Evolutionary conservation across 2,113 vertebrate genomes (phyloP), one percentile per base, ranked within the genome.

Genomic region (Herpetotheres cachinnans): DNA sequence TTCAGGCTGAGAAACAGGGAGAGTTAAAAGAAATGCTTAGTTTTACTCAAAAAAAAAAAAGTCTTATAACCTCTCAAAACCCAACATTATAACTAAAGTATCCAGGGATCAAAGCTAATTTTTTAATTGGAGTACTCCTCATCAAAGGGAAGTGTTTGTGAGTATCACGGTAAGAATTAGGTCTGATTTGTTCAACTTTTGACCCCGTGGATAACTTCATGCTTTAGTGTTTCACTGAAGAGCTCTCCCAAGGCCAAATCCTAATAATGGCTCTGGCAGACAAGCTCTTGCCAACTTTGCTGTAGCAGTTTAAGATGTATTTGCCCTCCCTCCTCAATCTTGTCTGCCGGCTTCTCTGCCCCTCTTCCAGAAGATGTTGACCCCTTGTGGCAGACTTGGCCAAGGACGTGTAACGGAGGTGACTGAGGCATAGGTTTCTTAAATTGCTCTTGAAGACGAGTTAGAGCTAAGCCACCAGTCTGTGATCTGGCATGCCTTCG

Each of bases 361-460:
- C 20, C 6, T 71, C 34, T 49, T 62, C 26, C 38, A 63, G 61
- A 78, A 62, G 82, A 34, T 29, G 49, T 7, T 50, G 47, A 59
- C 22, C 14, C 24, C 40, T 59, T 70, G 29, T n/a, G 86, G 62
- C 44, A 76, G 79, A 40, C 40, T 7, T 32, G 40, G 55, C 52
- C 73, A 56, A 26, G 34, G 40, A 29, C 4, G 2, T 0, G 0
- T 20, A 40, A 59, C 0, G 0, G 40, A 19, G 24, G 13, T 61
- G 52, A 49, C 56, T 42, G 58, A 70, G 40, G 67, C 67, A 42
- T 6, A 50, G 22, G 11, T 49, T 95, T 72, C 58, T 63, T 38
- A 65, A 52, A 59, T 40, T 47, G 13, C 34, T 73, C 40, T 63
- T 17, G 21, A 87, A 61, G 70, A 90, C 0, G 22, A 90, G 49